Percentiles rank a stretch among this genome's conserved stretches.
Evolutionary conservation across 2,888 invertebrate genomes (phyloP).

Genomic region (Chouioia cunea): DNA sequence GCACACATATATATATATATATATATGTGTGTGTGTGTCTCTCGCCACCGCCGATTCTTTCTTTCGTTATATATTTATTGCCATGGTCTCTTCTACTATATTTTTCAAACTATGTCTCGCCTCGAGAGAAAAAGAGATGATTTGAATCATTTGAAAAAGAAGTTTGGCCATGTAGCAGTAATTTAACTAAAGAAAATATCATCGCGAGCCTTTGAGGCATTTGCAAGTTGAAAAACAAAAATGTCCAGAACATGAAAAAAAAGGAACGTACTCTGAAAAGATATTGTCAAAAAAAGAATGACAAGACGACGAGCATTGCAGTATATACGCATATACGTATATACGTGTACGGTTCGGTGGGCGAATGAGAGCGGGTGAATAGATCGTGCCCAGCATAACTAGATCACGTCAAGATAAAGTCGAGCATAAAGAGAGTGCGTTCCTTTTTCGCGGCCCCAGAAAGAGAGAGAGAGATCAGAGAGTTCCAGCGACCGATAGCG

Average conservation of each 20-base stretch:
- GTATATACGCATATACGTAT: background rate
- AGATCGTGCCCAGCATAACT: slow-evolving; percentile 65
- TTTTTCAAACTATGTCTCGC: slow-evolving; percentile 23
- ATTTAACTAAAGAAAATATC: no score
- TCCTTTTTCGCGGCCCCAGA: slow-evolving; percentile 24
- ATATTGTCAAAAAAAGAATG: no score
- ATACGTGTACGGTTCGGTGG: background rate
- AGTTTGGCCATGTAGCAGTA: no score
- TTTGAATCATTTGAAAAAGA: no score
- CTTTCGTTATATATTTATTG: slow-evolving; percentile 22
- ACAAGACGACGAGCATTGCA: slow-evolving; percentile 5
- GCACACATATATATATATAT: no score
- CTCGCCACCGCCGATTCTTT: slow-evolving; percentile 1
- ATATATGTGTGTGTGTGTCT: no score
- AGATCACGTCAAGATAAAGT: slow-evolving; percentile 65
- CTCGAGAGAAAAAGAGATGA: no score
- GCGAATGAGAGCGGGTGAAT: slow-evolving; percentile 24
- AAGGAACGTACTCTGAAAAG: no score
- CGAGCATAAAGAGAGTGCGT: slow-evolving; percentile 57
- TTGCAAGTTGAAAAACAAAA: no score
- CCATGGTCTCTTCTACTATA: slow-evolving; percentile 18
- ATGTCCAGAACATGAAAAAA: no score
- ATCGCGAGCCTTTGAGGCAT: no score
- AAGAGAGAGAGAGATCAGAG: slow-evolving; percentile 30
- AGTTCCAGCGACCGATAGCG: background rate